Evolutionary conservation across 2,888 invertebrate genomes (phyloP).

Genomic region (Homarus gammarus): DNA sequence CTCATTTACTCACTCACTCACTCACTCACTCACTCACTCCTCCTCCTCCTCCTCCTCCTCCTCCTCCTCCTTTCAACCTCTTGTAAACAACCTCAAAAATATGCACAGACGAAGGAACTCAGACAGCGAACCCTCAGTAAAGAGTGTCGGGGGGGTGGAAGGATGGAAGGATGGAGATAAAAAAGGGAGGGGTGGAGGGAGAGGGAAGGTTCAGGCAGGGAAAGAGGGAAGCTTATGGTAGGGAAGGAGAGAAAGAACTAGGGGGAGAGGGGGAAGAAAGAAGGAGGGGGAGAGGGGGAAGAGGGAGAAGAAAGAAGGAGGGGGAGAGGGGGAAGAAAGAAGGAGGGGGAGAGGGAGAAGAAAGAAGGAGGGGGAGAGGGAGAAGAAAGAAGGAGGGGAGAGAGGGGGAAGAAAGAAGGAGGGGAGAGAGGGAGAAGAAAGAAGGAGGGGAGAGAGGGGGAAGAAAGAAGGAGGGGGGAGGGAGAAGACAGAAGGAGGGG

Average conservation of each 20-base stretch:
- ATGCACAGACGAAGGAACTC: no score
- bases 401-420: constrained; percentile 2
- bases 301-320: background rate
- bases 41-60: no score
- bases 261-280: background rate
- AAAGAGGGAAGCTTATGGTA: background rate
- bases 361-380: background rate
- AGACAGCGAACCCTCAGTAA: no score
- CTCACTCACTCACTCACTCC: no score
- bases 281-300: background rate
- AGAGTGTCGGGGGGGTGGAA: background rate
- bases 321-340: background rate
- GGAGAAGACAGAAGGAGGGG: no score
- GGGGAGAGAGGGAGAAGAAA: constrained; percentile 7
- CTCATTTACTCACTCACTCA: no score
- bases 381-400: background rate
- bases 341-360: background rate
- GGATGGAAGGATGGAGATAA: background rate
- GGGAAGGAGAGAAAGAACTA: background rate
- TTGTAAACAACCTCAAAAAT: no score
- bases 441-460: background rate
- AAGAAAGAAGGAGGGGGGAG: background rate
- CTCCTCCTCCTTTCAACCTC: no score
- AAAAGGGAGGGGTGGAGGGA: background rate
- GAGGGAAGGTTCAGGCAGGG: background rate